Conservation (phyloP, 30 jellyfish, hydroid and myxozoan species). For the Hydractinia symbiolongicarpus region DNA sequence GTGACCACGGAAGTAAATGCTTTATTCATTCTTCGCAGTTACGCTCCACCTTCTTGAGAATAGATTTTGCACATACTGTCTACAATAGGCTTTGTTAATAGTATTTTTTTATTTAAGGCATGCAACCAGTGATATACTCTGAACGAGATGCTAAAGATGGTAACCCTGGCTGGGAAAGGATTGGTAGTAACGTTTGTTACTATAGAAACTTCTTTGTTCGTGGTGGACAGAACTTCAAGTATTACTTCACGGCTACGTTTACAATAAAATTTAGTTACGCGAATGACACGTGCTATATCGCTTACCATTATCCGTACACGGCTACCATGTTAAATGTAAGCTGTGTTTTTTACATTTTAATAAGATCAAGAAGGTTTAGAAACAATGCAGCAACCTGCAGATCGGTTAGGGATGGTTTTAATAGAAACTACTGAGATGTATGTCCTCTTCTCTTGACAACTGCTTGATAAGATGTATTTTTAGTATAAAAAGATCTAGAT, state of each 20-base stretch:
- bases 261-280: conserved; percentile 68
- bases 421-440: no score
- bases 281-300: conserved; percentile 77
- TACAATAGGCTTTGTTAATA: not conserved
- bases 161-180: conserved; percentile 83
- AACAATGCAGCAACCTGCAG: no score
- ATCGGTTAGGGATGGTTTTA: no score
- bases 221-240: conserved; percentile 33
- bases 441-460: no score
- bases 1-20: no score
- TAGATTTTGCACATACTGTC: not conserved
- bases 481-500: no score
- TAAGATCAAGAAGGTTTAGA: no score
- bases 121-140: conserved; percentile 88
- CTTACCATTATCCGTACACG: conserved; percentile 89
- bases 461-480: no score
- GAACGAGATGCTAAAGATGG: conserved; percentile 64
- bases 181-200: conserved; percentile 79
- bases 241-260: conserved; percentile 81
- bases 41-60: no score
- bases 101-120: conserved; percentile 37
- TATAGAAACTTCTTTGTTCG: conserved; percentile 63
- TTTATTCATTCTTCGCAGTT: no score
- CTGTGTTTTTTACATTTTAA: not conserved
- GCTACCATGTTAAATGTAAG: conserved; percentile 66